A percentile compares a stretch with the other conserved stretches of the same genome.
Conservation (phyloP, 2,113 vertebrate species). For the Nannobrachium achirus region DNA sequence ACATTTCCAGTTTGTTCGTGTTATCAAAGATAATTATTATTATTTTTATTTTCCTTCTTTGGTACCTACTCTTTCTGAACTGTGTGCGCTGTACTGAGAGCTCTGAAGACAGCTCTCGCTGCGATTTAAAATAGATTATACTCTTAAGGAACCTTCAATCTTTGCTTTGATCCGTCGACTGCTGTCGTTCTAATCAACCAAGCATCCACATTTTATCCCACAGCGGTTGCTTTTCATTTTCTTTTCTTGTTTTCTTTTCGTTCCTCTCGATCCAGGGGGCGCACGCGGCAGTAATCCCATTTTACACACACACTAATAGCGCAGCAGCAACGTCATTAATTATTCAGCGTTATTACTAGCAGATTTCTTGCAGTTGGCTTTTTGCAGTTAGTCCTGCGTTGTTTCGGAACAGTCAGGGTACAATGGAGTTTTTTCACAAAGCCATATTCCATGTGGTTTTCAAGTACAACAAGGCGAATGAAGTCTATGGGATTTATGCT, state of each 20-base stretch:
- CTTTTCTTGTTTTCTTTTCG: conserved; percentile 23
- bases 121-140: conserved; percentile 8
- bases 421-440: conserved; percentile 51
- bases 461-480: conserved; percentile 49
- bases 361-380: conserved; percentile 34
- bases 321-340: conserved; percentile 43
- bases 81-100: conserved; percentile 27
- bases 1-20: conserved; percentile 47
- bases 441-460: conserved; percentile 61
- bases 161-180: conserved; percentile 2
- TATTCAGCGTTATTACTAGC: conserved; percentile 37
- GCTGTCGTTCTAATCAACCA: conserved; percentile 35
- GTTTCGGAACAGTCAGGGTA: conserved; percentile 62
- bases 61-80: conserved; percentile 40
- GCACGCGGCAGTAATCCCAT: conserved; percentile 21
- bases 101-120: conserved; percentile 40
- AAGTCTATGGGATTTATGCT: conserved; percentile 50
- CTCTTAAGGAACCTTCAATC: neutral
- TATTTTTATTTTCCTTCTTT: conserved; percentile 48
- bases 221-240: conserved; percentile 34
- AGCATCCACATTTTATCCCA: conserved; percentile 7
- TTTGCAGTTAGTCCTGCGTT: conserved; percentile 30
- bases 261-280: conserved; percentile 19
- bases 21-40: conserved; percentile 54
- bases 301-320: conserved; percentile 34